These are phyloP conservation scores for Melieria omissa DNA, from an alignment of 2,888 invertebrate species.

Conservation along the genomic window DNA sequence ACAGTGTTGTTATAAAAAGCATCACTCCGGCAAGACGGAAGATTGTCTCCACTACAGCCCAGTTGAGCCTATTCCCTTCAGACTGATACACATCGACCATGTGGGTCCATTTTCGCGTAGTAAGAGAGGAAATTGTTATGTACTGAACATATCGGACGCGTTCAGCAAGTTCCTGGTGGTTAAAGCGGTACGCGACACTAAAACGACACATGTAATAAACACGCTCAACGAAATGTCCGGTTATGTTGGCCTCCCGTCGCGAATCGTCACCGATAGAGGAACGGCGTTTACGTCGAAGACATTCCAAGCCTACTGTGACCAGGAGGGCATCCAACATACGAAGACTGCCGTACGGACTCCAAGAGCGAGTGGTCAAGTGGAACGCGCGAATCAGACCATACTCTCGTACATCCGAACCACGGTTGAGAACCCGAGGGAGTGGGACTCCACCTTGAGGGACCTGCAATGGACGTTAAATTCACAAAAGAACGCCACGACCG, in stretches of 20 bases:
- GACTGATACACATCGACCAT: slow-evolving; percentile 42
- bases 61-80: slow-evolving; percentile 38
- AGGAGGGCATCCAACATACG: slow-evolving; percentile 38
- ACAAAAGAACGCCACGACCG: slow-evolving; percentile 20
- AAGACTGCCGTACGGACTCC: slow-evolving; percentile 47
- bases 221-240: slow-evolving; percentile 37
- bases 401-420: slow-evolving; percentile 22
- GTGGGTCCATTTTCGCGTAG: slow-evolving; percentile 37
- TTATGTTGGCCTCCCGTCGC: slow-evolving; percentile 49
- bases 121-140: slow-evolving; percentile 22
- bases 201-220: slow-evolving; percentile 37
- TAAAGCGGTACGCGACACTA: slow-evolving; percentile 37
- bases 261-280: slow-evolving; percentile 49
- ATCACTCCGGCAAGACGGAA: slow-evolving; percentile 39
- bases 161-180: slow-evolving; percentile 41
- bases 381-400: slow-evolving; percentile 38
- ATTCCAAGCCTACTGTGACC: slow-evolving; percentile 42
- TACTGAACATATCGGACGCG: slow-evolving; percentile 34
- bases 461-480: slow-evolving; percentile 33
- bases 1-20: slow-evolving; percentile 59
- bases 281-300: slow-evolving; percentile 39
- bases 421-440: slow-evolving; percentile 20
- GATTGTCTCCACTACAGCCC: slow-evolving; percentile 42
- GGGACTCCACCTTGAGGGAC: slow-evolving; percentile 23
- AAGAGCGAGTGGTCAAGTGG: slow-evolving; percentile 45